Evolutionary conservation across 2,113 vertebrate species (phyloP).

Genomic region (Dasyornis broadbenti): DNA sequence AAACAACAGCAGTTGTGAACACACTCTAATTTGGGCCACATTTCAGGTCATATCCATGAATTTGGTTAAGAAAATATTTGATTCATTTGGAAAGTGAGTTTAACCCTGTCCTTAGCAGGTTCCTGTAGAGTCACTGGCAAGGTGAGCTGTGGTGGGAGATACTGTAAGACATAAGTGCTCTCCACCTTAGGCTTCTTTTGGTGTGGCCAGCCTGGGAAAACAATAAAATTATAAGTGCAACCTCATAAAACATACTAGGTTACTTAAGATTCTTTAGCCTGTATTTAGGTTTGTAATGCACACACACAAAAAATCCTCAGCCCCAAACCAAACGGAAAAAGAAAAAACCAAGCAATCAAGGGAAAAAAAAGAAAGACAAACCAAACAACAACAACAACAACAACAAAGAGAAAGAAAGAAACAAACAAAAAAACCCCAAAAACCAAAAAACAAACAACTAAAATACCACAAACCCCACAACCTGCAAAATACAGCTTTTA

Average conservation of each 20-base stretch:
- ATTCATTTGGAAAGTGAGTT: background rate
- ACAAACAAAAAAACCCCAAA: no score
- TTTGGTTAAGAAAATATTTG: background rate
- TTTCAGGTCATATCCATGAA: background rate
- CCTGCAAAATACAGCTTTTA: background rate
- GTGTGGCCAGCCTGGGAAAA: background rate
- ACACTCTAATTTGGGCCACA: background rate
- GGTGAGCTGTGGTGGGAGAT: fast-evolving
- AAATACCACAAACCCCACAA: background rate
- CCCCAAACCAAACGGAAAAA: background rate
- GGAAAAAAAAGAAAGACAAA: no score
- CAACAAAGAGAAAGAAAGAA: no score
- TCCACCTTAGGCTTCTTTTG: background rate
- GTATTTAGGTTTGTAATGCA: background rate
- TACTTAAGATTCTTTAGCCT: background rate
- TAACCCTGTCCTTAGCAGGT: background rate
- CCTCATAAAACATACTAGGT: background rate
- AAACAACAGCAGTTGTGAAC: background rate
- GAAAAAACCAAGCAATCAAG: no score
- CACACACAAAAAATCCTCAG: background rate
- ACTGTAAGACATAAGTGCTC: fast-evolving
- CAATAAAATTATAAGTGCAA: background rate
- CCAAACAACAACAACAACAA: no score
- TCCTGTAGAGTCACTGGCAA: background rate
- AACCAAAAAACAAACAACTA: background rate